Conservation (phyloP, 2,113 vertebrate genomes). For the Oryctolagus cuniculus region mOryCun1.1 NC_091443.1:77009501-77010000, state of each 20-base stretch:
- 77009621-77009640: neutral
- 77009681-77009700: neutral
- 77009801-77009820: neutral
- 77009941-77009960: neutral
- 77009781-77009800: neutral
- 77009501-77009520: conserved; percentile 4
- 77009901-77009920: neutral
- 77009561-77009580: neutral
- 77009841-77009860: neutral
- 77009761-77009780: neutral
- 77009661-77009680: neutral
- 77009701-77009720: neutral
- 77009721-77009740: neutral
- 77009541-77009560: neutral
- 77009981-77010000: neutral
- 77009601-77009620: neutral
- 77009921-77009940: neutral
- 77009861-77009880: neutral
- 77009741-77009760: neutral
- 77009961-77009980: neutral
- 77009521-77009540: neutral
- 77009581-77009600: neutral
- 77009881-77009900: neutral
- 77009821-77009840: neutral
- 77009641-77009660: neutral